Evolutionary conservation across 92 coral and sea anemone genomes (phyloP).

Genomic region (Phenganax stokvisi): DNA sequence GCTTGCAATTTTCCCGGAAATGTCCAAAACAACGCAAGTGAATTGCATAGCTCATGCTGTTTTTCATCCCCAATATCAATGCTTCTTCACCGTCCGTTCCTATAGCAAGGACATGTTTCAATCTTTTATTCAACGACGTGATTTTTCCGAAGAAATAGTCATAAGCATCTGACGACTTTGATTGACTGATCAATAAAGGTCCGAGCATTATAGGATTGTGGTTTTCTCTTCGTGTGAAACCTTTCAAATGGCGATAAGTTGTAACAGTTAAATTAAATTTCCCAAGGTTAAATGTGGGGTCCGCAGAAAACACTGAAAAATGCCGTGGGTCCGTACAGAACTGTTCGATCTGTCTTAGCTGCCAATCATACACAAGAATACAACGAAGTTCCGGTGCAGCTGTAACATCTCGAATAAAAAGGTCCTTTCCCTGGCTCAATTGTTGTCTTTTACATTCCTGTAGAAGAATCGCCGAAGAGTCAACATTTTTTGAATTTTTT

Average conservation of each 20-base stretch:
- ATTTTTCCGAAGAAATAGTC: conserved; percentile 48
- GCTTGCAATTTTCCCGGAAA: conserved; percentile 48
- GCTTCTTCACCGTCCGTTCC: conserved; percentile 64
- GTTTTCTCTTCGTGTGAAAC: conserved; percentile 31
- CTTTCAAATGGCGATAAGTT: conserved; percentile 34
- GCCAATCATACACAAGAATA: conserved; percentile 39
- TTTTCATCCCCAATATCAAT: conserved; percentile 45
- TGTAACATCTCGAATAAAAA: conserved; percentile 22
- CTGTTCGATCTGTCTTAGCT: conserved; percentile 22
- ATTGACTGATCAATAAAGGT: conserved; percentile 49
- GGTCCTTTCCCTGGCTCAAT: neutral
- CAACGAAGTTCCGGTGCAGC: conserved; percentile 38
- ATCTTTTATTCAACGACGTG: conserved; percentile 37
- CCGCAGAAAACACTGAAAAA: conserved; percentile 16
- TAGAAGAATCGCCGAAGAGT: conserved; percentile 2
- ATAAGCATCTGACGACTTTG: conserved; percentile 47
- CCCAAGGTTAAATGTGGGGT: conserved; percentile 54
- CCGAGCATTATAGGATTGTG: conserved; percentile 55
- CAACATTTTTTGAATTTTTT: conserved; percentile 18
- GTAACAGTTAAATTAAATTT: conserved; percentile 52
- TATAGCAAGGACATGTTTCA: conserved; percentile 45
- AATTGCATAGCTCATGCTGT: conserved; percentile 49
- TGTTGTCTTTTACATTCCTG: conserved; percentile 27
- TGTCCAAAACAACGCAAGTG: conserved; percentile 54
- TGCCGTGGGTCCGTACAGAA: conserved; percentile 33